A percentile compares a stretch with the other conserved stretches of the same genome.
phyloP scores from a whole-genome alignment of 2,113 vertebrate genomes.

The Sprattus sprattus region DNA sequence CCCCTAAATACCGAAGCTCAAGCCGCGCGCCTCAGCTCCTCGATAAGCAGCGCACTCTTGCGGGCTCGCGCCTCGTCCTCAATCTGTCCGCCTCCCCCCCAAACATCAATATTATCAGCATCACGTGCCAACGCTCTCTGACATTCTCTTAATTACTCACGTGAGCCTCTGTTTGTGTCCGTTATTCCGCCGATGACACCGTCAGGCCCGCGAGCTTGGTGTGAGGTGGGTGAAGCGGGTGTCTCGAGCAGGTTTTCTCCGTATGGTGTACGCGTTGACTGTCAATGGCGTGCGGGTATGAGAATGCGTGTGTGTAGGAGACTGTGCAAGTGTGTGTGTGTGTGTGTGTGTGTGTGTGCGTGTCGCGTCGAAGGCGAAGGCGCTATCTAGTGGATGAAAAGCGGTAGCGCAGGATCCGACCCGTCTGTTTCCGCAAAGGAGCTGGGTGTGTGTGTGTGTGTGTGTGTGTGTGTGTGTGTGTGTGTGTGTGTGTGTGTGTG shows the following conservation, averaged over 20 bases:
- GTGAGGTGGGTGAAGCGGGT: conserved; percentile 44
- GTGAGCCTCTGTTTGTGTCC: conserved; percentile 48
- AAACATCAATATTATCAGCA: conserved; percentile 1
- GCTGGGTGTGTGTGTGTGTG: too few species aligned
- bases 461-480: too few species aligned
- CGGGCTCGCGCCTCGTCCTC: neutral
- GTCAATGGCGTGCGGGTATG: conserved; percentile 64
- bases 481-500: too few species aligned
- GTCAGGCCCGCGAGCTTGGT: conserved; percentile 38
- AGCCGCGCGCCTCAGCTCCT: conserved; percentile 29
- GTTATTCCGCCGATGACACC: conserved; percentile 45
- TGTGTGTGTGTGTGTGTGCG: neutral
- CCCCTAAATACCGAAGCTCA: conserved; percentile 43
- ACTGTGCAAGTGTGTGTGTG: neutral
- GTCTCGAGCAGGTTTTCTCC: conserved; percentile 42
- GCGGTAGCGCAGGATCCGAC: conserved; percentile 47
- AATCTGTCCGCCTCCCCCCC: neutral
- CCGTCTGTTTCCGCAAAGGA: conserved; percentile 45
- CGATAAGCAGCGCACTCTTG: conserved; percentile 15
- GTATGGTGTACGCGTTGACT: conserved; percentile 70
- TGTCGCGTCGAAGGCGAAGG: conserved; percentile 42
- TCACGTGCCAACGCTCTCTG: conserved; percentile 6
- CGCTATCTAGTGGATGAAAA: conserved; percentile 52
- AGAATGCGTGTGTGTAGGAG: conserved; percentile 32
- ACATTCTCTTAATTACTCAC: conserved; percentile 18